phyloP scores from a whole-genome alignment of 2,888 invertebrate genomes.

The Drosophila recens region DNA sequence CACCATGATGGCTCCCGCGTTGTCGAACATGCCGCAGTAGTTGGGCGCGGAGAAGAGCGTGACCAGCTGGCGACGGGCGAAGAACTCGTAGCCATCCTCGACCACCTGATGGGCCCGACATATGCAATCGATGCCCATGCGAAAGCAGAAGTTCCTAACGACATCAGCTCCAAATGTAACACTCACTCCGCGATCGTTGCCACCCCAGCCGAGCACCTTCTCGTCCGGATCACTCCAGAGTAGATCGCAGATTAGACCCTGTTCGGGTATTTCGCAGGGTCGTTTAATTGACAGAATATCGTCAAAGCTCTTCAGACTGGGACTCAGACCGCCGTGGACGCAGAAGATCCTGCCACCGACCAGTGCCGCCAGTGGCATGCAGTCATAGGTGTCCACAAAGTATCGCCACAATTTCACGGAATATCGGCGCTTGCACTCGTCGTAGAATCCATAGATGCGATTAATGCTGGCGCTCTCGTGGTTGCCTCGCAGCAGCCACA shows the following conservation, averaged over 20 bases:
- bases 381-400: conserved; percentile 99
- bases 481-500: conserved; percentile 97
- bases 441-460: conserved; percentile 98
- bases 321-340: conserved; percentile 93
- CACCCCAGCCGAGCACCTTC: conserved; percentile 99
- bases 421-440: conserved; percentile 97
- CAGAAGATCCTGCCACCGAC: conserved; percentile 90
- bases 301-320: conserved; percentile 97
- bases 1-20: conserved; percentile 97
- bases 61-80: conserved; percentile 98
- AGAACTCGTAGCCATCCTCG: conserved; percentile 99
- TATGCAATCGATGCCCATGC: conserved; percentile 99
- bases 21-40: conserved; percentile 96
- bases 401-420: conserved; percentile 99
- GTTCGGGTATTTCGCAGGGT: conserved; percentile 98
- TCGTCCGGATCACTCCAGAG: conserved; percentile 99
- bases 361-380: conserved; percentile 98
- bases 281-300: conserved; percentile 99
- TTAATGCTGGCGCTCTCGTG: conserved; percentile 99
- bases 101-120: conserved; percentile 99
- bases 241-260: conserved; percentile 97
- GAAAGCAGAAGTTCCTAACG: conserved; percentile 99
- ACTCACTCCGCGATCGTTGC: conserved; percentile 99
- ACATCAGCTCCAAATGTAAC: conserved; percentile 99
- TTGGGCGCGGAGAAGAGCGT: conserved; percentile 96